phyloP scores from a whole-genome alignment of 2,113 vertebrate species.

The Psilopogon haemacephalus region DNA sequence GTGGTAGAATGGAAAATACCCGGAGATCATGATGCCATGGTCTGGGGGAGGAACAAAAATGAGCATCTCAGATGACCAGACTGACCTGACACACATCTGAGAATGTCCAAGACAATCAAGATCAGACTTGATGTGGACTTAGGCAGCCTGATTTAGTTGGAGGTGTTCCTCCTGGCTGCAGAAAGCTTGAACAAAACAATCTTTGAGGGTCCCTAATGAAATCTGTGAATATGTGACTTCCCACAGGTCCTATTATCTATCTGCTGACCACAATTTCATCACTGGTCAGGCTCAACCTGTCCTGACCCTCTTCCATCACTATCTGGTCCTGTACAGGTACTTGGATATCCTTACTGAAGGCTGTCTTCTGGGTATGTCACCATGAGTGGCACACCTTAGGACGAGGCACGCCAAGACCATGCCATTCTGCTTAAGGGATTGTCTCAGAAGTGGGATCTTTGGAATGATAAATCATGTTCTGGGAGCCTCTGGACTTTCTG shows the following conservation, averaged over 20 bases:
- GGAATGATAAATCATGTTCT: not conserved
- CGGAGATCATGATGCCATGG: accelerated
- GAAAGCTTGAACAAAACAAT: too few species aligned
- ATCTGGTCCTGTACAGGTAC: not conserved
- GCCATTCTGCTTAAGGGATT: not conserved
- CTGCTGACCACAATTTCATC: not conserved
- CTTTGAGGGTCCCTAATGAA: too few species aligned
- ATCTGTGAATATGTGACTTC: not conserved
- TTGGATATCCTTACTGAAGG: not conserved
- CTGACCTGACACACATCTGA: not conserved
- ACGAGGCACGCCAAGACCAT: not conserved
- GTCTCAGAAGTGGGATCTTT: not conserved
- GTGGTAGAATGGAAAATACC: not conserved
- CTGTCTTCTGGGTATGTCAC: not conserved
- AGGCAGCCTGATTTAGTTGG: too few species aligned
- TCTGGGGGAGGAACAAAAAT: not conserved
- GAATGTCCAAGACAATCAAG: too few species aligned
- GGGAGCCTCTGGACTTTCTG: not conserved
- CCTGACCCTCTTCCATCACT: not conserved
- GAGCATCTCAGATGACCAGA: accelerated
- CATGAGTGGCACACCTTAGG: not conserved
- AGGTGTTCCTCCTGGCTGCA: too few species aligned
- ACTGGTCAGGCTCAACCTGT: not conserved
- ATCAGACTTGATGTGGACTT: too few species aligned
- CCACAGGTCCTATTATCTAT: accelerated